A percentile compares a stretch with the other conserved stretches of the same genome.
phyloP scores from a whole-genome alignment of 2,113 vertebrate genomes.

The Ursus arctos region DNA sequence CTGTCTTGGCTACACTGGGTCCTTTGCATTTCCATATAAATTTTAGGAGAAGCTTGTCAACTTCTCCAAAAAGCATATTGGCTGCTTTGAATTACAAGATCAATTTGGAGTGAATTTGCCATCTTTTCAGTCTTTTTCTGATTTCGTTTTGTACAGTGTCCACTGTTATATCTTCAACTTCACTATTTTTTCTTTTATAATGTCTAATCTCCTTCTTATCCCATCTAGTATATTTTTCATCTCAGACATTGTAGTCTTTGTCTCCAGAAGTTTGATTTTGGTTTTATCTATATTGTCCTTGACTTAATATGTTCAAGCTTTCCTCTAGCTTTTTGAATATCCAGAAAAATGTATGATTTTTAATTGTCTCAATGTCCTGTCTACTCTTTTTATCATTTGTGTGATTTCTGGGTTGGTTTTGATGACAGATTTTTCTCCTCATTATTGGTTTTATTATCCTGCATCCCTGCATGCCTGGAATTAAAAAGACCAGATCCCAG shows the following conservation, averaged over 20 bases:
- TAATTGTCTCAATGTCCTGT: slow-evolving; percentile 27
- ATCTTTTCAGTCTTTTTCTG: background rate
- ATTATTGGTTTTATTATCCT: background rate
- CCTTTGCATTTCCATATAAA: background rate
- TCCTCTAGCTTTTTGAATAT: slow-evolving; percentile 29
- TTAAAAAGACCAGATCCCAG: slow-evolving; percentile 31
- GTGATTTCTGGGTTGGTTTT: slow-evolving; percentile 22
- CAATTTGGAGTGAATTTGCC: background rate
- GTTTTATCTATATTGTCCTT: background rate
- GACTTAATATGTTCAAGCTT: slow-evolving; percentile 1
- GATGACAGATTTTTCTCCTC: slow-evolving; percentile 18
- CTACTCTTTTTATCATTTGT: background rate
- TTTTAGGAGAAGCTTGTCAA: slow-evolving; percentile 22
- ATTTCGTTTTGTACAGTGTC: slow-evolving; percentile 40
- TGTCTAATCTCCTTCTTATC: background rate
- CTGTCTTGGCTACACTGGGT: background rate
- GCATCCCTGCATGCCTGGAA: background rate
- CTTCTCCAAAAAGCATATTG: background rate
- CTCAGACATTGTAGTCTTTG: background rate
- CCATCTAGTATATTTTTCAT: slow-evolving; percentile 4
- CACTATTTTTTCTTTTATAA: slow-evolving; percentile 25
- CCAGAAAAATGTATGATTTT: slow-evolving; percentile 15
- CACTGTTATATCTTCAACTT: background rate
- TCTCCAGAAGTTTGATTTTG: slow-evolving; percentile 1
- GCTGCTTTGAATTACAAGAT: background rate